These are phyloP conservation scores for Palaemon carinicauda DNA, from an alignment of 1,140 invertebrate genomes.

Conservation along the genomic window DNA sequence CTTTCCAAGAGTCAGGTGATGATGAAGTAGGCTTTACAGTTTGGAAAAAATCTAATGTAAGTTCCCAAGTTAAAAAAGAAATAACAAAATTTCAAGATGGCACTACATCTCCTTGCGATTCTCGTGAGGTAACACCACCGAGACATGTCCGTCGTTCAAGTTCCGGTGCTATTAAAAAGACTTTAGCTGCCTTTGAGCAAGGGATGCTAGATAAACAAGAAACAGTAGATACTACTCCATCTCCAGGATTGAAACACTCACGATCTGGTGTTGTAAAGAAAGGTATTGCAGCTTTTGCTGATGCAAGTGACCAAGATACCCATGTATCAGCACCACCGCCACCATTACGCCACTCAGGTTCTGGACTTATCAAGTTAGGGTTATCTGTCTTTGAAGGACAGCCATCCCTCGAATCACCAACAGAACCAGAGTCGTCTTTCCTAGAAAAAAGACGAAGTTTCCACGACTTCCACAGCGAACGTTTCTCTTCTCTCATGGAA, in stretches of 20 bases:
- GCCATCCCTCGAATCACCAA: not conserved
- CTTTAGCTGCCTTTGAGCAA: constrained; percentile 29
- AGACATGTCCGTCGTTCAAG: constrained; percentile 14
- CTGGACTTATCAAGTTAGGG: constrained; percentile 42
- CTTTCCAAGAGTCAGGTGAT: not conserved
- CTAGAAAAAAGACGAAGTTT: constrained; percentile 38
- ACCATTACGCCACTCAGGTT: constrained; percentile 35
- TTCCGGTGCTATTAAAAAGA: constrained; percentile 43
- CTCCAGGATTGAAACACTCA: constrained; percentile 33
- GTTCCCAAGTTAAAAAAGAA: constrained; percentile 17
- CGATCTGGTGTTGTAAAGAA: constrained; percentile 47
- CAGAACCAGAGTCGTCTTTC: constrained; percentile 12
- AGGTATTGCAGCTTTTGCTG: constrained; percentile 48
- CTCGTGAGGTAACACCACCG: constrained; percentile 8
- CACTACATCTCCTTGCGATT: not conserved
- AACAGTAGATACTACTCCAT: not conserved
- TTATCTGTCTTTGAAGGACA: constrained; percentile 45
- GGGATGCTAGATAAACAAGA: constrained; percentile 4
- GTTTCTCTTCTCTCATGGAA: constrained; percentile 28
- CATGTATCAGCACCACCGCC: not conserved
- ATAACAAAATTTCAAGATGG: constrained; percentile 46
- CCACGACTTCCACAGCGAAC: constrained; percentile 14
- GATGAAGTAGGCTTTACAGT: constrained; percentile 12
- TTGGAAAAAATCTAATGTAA: constrained; percentile 21
- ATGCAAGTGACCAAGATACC: not conserved